These are phyloP conservation scores for Diploptera punctata DNA, from an alignment of 2,888 invertebrate genomes.

Conservation along the genomic window DNA sequence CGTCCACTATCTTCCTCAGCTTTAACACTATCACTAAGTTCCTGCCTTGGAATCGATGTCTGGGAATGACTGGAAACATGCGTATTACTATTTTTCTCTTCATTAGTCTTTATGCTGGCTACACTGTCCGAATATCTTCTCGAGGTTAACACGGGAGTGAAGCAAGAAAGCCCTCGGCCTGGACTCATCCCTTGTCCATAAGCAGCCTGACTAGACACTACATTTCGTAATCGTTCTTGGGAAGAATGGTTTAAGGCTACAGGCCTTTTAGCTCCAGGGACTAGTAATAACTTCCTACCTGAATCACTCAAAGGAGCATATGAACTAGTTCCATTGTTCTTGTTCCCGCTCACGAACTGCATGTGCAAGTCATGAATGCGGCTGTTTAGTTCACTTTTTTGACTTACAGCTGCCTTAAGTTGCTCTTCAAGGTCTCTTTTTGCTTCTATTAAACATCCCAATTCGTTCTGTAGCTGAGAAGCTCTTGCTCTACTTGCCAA, in stretches of 20 bases:
- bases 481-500: slow-evolving; percentile 70
- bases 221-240: background rate
- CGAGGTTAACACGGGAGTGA: background rate
- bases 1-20: background rate
- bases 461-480: slow-evolving; percentile 67
- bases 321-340: background rate
- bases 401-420: slow-evolving; percentile 61
- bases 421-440: slow-evolving; percentile 68
- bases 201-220: background rate
- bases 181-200: background rate
- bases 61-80: background rate
- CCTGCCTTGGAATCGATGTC: background rate
- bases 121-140: background rate
- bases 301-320: slow-evolving; percentile 37
- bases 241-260: background rate
- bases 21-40: background rate
- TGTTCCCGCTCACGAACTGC: slow-evolving; percentile 54
- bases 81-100: background rate
- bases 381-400: slow-evolving; percentile 64
- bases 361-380: slow-evolving; percentile 63
- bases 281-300: slow-evolving; percentile 2
- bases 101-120: background rate
- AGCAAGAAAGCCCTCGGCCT: background rate
- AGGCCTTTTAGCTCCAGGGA: slow-evolving; percentile 2
- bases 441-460: slow-evolving; percentile 63